Conservation (phyloP, 2,113 vertebrate genomes). For the Prionailurus viverrinus region DNA sequence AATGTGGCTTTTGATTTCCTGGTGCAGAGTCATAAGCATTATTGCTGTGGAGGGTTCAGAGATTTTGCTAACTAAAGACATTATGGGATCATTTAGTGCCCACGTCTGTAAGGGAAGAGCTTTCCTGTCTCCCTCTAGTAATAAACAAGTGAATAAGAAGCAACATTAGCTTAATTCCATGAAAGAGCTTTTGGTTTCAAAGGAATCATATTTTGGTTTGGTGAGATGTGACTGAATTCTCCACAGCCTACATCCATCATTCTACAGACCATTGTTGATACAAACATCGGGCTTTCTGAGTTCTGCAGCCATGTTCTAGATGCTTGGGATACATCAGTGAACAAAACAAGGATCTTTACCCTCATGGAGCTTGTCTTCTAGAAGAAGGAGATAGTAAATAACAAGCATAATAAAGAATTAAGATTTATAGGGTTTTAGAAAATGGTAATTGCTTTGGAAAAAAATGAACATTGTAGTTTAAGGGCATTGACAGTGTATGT, state of each 20-base stretch:
- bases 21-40: not conserved
- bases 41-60: not conserved
- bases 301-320: not conserved
- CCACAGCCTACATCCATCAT: not conserved
- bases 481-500: not conserved
- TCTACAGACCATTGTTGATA: not conserved
- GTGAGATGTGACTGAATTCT: not conserved
- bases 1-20: constrained; percentile 37
- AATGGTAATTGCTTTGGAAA: constrained; percentile 5
- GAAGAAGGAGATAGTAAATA: not conserved
- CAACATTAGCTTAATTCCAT: not conserved
- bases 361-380: not conserved
- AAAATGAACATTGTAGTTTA: not conserved
- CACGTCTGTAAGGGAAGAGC: not conserved
- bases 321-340: not conserved
- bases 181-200: not conserved
- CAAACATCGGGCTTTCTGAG: not conserved
- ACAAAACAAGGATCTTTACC: not conserved
- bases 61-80: not conserved
- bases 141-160: not conserved
- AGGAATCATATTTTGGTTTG: constrained; percentile 15
- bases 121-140: not conserved
- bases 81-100: not conserved
- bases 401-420: not conserved
- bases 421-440: not conserved